A percentile compares a stretch with the other conserved stretches of the same genome.
phyloP scores from a whole-genome alignment of 2,113 vertebrate genomes.

The Spea multiplicata region DNA sequence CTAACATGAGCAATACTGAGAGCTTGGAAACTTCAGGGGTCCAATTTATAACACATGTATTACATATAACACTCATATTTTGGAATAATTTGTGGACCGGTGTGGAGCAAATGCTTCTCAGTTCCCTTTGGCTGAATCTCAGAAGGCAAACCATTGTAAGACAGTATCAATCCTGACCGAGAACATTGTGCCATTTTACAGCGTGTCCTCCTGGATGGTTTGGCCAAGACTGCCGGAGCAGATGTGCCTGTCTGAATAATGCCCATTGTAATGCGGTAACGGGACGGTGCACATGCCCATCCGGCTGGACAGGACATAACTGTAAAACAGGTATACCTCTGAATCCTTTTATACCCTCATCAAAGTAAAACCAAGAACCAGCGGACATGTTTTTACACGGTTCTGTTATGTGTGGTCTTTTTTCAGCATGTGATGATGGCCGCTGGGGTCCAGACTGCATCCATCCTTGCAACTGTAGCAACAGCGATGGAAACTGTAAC shows the following conservation, averaged over 20 bases:
- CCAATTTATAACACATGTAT: too few species aligned
- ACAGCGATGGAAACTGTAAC: conserved; percentile 74
- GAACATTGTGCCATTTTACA: conserved; percentile 47
- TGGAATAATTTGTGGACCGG: too few species aligned
- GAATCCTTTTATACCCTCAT: not conserved
- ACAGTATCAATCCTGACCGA: not conserved
- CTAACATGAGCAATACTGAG: too few species aligned
- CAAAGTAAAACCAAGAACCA: not conserved
- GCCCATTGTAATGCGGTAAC: conserved; percentile 75
- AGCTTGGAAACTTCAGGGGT: too few species aligned
- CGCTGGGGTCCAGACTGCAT: conserved; percentile 80
- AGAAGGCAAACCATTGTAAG: not conserved
- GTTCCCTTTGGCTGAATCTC: too few species aligned
- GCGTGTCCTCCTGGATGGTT: conserved; percentile 79
- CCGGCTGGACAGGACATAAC: conserved; percentile 79
- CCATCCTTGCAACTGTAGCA: conserved; percentile 75
- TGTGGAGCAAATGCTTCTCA: too few species aligned
- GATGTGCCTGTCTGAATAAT: conserved; percentile 81
- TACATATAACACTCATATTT: too few species aligned
- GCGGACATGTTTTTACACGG: too few species aligned
- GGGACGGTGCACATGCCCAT: conserved; percentile 76
- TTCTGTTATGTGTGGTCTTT: not conserved
- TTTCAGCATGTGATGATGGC: conserved; percentile 77
- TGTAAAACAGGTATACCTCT: conserved; percentile 76
- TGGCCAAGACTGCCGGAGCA: conserved; percentile 75